Base-by-base conservation (phyloP, 1,140 invertebrate species). In the Lasioglossum baleicum region DNA sequence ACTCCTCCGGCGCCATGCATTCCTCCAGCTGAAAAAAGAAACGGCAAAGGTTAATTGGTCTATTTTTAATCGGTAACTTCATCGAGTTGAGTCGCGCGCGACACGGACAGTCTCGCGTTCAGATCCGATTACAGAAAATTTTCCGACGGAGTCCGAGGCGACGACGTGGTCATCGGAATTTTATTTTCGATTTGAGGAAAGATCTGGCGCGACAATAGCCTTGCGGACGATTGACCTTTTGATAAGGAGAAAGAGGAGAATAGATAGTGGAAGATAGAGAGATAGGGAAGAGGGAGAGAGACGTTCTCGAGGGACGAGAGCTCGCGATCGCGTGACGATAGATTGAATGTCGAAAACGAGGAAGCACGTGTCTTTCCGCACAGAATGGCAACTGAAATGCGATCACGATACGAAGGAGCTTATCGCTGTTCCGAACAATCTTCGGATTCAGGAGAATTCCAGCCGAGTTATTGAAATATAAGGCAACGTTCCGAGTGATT, bases 11-110 rank as follows among this genome's bases (percentile, higher is more conserved):
- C 40, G 68, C 31, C 56, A 67, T 71, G 75, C 75, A 80, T 70
- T 83, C 67, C 60, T 82, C 71, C 26, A 83, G 20, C 84, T 86
- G 75, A 22, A 85, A 58, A 82, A 42, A 67, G 64, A 20, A 67
- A 82, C 6, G 44, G 40, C 35, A 42, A 71, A 31, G 11, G 15
- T 77, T 71, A 77, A 71, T 53, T 42, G 44, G 10, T 63, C 20
- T 51, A 53, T 44, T 68, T 35, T 2, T 13, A 7, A 48, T 20
- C 17, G 26, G 17, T n/a, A 8, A 42, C 13, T 31, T 7, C 4
- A 6, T 31, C 11, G 31, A 26, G 75, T 70, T 77, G 48, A 70
- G 63, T 61, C 31, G 60, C 61, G 67, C 58, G 58, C 26, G 35
- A 35, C 53, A 56, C 17, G 22, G 44, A 35, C 0, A 1, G 35